These are phyloP conservation scores for Ecdyonurus torrentis DNA, from an alignment of 2,888 invertebrate species.

Conservation along the genomic window DNA sequence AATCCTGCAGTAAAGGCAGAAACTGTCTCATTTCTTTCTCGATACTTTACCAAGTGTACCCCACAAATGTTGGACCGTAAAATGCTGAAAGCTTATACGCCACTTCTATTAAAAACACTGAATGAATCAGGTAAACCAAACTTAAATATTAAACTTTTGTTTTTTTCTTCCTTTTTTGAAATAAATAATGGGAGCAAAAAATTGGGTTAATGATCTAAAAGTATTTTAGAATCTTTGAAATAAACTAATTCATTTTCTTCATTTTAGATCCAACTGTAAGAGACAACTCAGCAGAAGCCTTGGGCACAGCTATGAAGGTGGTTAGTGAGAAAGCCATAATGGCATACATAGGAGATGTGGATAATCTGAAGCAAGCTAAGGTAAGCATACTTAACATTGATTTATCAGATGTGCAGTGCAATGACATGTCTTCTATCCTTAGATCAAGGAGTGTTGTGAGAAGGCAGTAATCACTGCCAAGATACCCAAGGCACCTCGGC, in stretches of 20 bases:
- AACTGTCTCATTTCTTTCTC: slow-evolving; percentile 65
- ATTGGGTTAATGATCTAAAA: background rate
- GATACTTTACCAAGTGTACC: slow-evolving; percentile 66
- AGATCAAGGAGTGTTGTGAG: slow-evolving; percentile 81
- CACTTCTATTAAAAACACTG: slow-evolving; percentile 57
- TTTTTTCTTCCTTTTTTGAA: slow-evolving; percentile 1
- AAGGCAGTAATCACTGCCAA: slow-evolving; percentile 78
- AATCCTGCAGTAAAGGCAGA: slow-evolving; percentile 82
- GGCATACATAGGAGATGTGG: slow-evolving; percentile 75
- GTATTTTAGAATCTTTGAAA: too few species aligned
- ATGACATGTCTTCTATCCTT: slow-evolving; percentile 10
- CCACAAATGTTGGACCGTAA: slow-evolving; percentile 78
- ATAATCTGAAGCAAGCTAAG: slow-evolving; percentile 80
- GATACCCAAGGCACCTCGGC: slow-evolving; percentile 30
- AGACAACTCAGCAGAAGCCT: slow-evolving; percentile 80
- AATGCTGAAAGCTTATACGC: slow-evolving; percentile 63
- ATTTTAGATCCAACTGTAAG: slow-evolving; percentile 71
- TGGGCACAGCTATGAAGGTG: slow-evolving; percentile 86
- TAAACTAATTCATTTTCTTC: background rate
- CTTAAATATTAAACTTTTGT: background rate
- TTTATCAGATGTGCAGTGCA: background rate
- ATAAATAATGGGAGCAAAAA: background rate
- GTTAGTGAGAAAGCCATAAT: slow-evolving; percentile 81
- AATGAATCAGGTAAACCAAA: slow-evolving; percentile 46
- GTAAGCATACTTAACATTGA: slow-evolving; percentile 21